Evolutionary conservation across 2,888 invertebrate species (phyloP).

Genomic region (Machimus atricapillus): DNA sequence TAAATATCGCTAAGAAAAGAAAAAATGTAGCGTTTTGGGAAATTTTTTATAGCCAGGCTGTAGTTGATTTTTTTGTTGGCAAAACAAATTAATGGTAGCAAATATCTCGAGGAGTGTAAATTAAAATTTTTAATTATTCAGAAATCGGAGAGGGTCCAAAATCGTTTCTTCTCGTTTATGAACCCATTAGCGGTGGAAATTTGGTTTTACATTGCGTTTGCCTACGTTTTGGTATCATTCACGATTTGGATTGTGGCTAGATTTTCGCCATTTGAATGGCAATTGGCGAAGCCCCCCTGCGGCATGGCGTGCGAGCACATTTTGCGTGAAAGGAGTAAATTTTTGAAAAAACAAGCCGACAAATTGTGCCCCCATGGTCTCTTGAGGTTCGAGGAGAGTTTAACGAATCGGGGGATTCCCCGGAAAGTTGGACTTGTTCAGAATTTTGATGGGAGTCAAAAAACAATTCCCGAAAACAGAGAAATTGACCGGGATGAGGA

Average conservation of each 20-base stretch:
- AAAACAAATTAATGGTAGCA: too few relatives aligned
- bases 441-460: background rate
- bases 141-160: slow-evolving; percentile 69
- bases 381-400: background rate
- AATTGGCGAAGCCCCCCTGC: slow-evolving; percentile 67
- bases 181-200: too few relatives aligned
- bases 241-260: slow-evolving; percentile 85
- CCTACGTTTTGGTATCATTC: slow-evolving; percentile 79
- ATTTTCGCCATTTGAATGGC: slow-evolving; percentile 85
- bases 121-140: slow-evolving; percentile 45
- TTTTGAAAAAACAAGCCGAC: background rate
- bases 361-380: background rate
- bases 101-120: too few relatives aligned
- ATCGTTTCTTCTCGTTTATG: too few relatives aligned
- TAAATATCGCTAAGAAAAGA: too few relatives aligned
- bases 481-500: background rate
- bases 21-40: background rate
- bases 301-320: slow-evolving; percentile 14
- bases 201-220: slow-evolving; percentile 80
- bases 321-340: background rate
- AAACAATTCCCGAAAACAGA: background rate
- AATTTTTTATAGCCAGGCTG: background rate
- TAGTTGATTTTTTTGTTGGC: background rate
- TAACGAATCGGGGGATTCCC: background rate
- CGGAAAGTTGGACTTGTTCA: background rate